phyloP scores from a whole-genome alignment of 2,888 invertebrate species.

The Mechanitis messenoides region DNA sequence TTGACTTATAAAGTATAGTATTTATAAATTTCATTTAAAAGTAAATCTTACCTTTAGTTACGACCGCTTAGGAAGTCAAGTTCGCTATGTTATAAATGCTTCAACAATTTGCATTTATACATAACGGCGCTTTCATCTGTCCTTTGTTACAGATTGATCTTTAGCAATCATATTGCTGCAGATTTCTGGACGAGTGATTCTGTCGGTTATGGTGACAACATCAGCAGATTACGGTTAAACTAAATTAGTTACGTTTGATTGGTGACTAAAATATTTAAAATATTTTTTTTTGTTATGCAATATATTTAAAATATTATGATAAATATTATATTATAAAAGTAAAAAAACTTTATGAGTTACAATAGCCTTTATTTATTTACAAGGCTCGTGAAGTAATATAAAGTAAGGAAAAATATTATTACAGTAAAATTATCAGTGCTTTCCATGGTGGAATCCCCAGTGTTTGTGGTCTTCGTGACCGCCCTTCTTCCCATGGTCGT shows the following conservation, averaged over 20 bases:
- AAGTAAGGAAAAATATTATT: conserved; percentile 50
- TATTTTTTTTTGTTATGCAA: not conserved
- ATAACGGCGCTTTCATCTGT: conserved; percentile 67
- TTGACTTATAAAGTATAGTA: conserved; percentile 5
- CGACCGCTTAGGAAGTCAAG: conserved; percentile 46
- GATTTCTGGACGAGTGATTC: conserved; percentile 71
- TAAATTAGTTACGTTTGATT: conserved; percentile 62
- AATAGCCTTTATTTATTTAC: conserved; percentile 56
- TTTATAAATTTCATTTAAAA: conserved; percentile 4
- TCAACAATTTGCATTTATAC: conserved; percentile 69
- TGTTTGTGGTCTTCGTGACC: conserved; percentile 85
- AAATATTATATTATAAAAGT: not conserved
- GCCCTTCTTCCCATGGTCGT: conserved; percentile 87
- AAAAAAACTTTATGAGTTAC: conserved; percentile 12
- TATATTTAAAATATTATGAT: not conserved
- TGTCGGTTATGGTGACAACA: conserved; percentile 60
- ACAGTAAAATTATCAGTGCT: conserved; percentile 59
- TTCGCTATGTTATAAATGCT: conserved; percentile 59
- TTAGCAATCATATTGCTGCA: conserved; percentile 67
- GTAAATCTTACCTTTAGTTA: conserved; percentile 43
- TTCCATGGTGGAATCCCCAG: conserved; percentile 81
- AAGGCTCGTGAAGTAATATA: conserved; percentile 43
- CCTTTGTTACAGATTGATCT: conserved; percentile 66
- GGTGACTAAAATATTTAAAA: conserved; percentile 19
- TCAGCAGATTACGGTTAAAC: conserved; percentile 53